A percentile compares a stretch with the other conserved stretches of the same genome.
Evolutionary conservation across 2,797 vertebrate genomes (phyloP).

Genomic region (Meriones psammophilus): DNA sequence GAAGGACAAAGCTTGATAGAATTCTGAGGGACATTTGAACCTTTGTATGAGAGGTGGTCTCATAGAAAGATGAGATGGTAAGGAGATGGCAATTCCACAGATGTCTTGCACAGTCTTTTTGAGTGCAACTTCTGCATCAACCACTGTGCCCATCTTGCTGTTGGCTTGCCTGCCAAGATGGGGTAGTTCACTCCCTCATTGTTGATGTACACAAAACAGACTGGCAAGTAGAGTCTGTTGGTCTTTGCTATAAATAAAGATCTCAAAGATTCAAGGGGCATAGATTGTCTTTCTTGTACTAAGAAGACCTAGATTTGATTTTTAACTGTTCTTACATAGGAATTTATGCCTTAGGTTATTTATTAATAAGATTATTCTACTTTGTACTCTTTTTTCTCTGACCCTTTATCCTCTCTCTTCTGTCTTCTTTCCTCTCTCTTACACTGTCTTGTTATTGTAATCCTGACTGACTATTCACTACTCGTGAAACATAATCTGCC

Average conservation of each 20-base stretch:
- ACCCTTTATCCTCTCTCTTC: neutral
- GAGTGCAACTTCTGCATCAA: neutral
- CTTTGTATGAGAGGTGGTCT: neutral
- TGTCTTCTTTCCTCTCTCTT: neutral
- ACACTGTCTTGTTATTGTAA: neutral
- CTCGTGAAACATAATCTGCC: neutral
- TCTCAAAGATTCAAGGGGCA: constrained; percentile 51
- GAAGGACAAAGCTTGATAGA: constrained; percentile 37
- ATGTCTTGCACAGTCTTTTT: constrained; percentile 14
- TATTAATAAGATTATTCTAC: neutral
- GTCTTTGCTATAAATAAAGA: constrained; percentile 61
- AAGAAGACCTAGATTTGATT: constrained; percentile 46
- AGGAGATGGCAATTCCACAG: constrained; percentile 15
- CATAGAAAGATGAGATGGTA: constrained; percentile 36
- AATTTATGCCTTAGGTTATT: constrained; percentile 56
- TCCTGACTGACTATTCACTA: neutral
- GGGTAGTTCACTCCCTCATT: neutral
- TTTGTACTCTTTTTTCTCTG: neutral
- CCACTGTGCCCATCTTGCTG: neutral
- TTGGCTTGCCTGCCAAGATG: neutral
- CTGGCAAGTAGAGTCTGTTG: constrained; percentile 16
- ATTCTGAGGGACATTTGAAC: constrained; percentile 45
- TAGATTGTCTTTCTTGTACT: constrained; percentile 53
- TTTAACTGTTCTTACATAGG: constrained; percentile 37
- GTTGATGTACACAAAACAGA: neutral